These are phyloP conservation scores for Pentalonia nigronervosa DNA, from an alignment of 1,140 invertebrate species.

Conservation along the genomic window DNA sequence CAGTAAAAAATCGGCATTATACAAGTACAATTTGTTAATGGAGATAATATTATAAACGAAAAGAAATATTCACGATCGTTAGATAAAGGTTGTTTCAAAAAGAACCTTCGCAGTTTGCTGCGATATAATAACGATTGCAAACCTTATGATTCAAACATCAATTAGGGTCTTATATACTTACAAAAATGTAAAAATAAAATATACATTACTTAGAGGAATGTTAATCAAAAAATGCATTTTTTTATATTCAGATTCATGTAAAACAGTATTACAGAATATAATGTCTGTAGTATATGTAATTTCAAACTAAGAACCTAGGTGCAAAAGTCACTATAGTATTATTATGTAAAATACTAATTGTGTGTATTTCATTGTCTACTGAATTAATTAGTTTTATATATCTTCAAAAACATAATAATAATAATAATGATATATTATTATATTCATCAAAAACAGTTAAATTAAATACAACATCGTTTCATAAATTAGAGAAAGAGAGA, in stretches of 20 bases:
- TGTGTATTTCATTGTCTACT: not conserved
- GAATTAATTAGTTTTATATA: not conserved
- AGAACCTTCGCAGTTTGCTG: not conserved
- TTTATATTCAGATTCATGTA: not conserved
- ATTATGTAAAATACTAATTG: not conserved
- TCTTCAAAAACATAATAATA: not conserved
- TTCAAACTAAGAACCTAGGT: not conserved
- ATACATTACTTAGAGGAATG: not conserved
- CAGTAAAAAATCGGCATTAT: not conserved
- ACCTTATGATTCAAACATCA: conserved; percentile 1
- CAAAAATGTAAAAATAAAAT: not conserved
- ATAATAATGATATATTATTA: not conserved
- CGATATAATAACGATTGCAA: not conserved
- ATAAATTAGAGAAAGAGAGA: not conserved
- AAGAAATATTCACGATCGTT: not conserved
- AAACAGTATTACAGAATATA: not conserved
- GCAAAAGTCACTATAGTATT: not conserved
- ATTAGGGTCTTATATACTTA: not conserved
- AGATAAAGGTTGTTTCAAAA: not conserved
- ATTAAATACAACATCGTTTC: not conserved
- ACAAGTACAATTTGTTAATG: not conserved
- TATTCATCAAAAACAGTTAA: not conserved
- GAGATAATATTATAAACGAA: conserved; percentile 17
- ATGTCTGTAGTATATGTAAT: no score
- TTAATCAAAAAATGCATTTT: not conserved